phyloP scores from a whole-genome alignment of 2,888 invertebrate genomes.

The Eristalinus aeneus region DNA sequence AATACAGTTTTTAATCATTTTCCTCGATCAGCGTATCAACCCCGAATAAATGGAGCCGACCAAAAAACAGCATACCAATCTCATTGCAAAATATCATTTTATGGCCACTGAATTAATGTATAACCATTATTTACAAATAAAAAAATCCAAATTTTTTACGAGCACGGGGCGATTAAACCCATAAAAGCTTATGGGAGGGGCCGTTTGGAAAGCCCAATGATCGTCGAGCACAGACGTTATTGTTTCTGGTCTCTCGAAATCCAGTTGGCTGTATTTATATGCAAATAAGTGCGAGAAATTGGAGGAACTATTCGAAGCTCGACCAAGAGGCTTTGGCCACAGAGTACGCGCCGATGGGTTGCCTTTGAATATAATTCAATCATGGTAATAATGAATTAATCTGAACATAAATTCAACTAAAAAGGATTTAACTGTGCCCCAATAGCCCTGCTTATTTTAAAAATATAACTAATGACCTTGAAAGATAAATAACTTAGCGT shows the following conservation, averaged over 20 bases:
- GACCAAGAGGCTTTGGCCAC: not conserved
- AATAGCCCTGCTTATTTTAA: no score
- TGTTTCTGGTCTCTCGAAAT: not conserved
- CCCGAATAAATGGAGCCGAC: not conserved
- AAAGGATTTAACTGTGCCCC: not conserved
- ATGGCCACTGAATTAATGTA: conserved; percentile 17
- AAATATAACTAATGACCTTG: no score
- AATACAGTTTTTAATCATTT: conserved; percentile 43
- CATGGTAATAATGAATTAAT: not conserved
- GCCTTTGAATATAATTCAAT: not conserved
- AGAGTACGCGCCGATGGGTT: not conserved
- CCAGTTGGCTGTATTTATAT: conserved; percentile 14
- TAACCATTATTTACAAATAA: conserved; percentile 38
- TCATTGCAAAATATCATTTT: conserved; percentile 26
- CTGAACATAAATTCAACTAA: not conserved
- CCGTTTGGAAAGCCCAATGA: conserved; percentile 35
- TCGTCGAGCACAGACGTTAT: not conserved
- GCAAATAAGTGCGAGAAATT: conserved; percentile 3
- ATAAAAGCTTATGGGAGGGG: conserved; percentile 33
- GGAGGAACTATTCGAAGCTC: not conserved
- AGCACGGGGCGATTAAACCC: conserved; percentile 31
- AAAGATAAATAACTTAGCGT: no score
- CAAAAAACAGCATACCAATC: not conserved
- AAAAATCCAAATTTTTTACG: conserved; percentile 24
- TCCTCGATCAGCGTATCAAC: conserved; percentile 20